These are phyloP conservation scores for Carollia perspicillata DNA, from an alignment of 2,113 vertebrate genomes.

Conservation along the genomic window DNA sequence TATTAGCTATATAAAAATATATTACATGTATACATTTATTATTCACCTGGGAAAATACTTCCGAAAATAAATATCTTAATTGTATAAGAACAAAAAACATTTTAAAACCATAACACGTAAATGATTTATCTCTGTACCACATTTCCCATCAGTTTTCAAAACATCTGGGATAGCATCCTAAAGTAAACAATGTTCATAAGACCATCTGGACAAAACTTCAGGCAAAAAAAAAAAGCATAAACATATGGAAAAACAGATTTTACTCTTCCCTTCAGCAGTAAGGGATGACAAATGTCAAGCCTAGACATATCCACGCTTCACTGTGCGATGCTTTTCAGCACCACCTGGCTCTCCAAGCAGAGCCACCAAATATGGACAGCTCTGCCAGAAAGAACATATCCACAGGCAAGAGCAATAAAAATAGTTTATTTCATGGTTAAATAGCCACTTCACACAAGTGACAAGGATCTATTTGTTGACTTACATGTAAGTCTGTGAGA, in stretches of 20 bases:
- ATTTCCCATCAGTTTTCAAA: slow-evolving; percentile 84
- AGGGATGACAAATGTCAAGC: slow-evolving; percentile 93
- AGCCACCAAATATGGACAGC: slow-evolving; percentile 96
- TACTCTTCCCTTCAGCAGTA: slow-evolving; percentile 95
- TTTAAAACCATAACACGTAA: slow-evolving; percentile 70
- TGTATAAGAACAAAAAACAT: neutral
- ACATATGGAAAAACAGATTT: slow-evolving; percentile 99
- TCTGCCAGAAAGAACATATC: slow-evolving; percentile 91
- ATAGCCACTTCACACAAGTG: slow-evolving; percentile 88
- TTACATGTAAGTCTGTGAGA: slow-evolving; percentile 74
- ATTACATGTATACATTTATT: neutral
- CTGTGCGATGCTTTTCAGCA: slow-evolving; percentile 93
- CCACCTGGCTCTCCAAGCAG: slow-evolving; percentile 98
- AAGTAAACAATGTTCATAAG: slow-evolving; percentile 98
- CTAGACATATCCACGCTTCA: slow-evolving; percentile 93
- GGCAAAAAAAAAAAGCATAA: slow-evolving; percentile 91
- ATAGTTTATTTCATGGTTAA: slow-evolving; percentile 85
- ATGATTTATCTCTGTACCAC: slow-evolving; percentile 81
- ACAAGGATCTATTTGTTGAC: slow-evolving; percentile 80
- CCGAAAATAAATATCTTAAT: slow-evolving; percentile 73
- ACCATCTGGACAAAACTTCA: slow-evolving; percentile 95
- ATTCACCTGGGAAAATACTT: slow-evolving; percentile 33
- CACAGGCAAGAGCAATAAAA: slow-evolving; percentile 88
- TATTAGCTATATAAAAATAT: neutral
- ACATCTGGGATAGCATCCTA: slow-evolving; percentile 95